Evolutionary conservation across 2,113 vertebrate species (phyloP).

Genomic region (Cinclus cinclus): DNA sequence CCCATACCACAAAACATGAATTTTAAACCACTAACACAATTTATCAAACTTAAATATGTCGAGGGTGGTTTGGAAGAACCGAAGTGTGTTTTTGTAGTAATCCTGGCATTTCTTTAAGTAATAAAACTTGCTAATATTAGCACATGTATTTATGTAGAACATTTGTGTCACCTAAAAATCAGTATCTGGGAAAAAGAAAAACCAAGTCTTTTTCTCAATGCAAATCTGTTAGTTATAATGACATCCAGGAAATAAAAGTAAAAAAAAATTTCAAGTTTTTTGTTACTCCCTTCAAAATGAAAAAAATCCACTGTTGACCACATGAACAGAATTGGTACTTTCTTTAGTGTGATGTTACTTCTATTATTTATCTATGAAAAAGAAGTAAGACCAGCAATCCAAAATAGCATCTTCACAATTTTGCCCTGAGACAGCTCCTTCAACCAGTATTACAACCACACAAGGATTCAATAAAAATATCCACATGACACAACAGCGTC

Average conservation of each 20-base stretch:
- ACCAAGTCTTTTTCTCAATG: not conserved
- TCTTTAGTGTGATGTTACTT: not conserved
- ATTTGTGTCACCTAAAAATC: not conserved
- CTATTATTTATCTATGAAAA: not conserved
- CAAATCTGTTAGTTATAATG: not conserved
- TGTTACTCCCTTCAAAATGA: not conserved
- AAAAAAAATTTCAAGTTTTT: not conserved
- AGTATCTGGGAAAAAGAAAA: not conserved
- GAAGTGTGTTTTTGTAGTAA: not conserved
- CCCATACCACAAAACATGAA: conserved; percentile 49
- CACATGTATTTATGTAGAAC: not conserved
- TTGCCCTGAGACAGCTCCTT: not conserved
- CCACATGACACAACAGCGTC: not conserved
- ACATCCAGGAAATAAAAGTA: not conserved
- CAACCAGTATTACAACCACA: not conserved
- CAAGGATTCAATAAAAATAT: not conserved
- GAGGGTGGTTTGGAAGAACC: not conserved
- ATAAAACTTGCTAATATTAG: not conserved
- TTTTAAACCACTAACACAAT: conserved; percentile 38
- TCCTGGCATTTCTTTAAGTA: not conserved
- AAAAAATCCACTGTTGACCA: not conserved
- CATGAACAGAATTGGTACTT: not conserved
- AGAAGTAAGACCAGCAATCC: not conserved
- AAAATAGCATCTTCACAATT: not conserved
- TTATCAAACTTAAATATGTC: conserved; percentile 33